Conservation (phyloP, 2,797 vertebrate genomes). For the Caiman crocodilus region DNA sequence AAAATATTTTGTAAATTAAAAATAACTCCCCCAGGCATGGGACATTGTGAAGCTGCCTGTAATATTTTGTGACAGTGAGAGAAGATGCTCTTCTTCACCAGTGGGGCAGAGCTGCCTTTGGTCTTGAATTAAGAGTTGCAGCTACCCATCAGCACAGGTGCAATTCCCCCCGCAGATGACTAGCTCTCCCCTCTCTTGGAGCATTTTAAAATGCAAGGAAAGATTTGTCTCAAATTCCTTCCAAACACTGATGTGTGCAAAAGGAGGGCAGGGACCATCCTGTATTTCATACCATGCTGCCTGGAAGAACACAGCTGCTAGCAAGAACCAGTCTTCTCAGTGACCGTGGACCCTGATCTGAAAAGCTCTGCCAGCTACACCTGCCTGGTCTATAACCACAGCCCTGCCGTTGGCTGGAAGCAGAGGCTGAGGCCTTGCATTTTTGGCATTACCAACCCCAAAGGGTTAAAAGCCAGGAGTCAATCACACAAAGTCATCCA, state of each 20-base stretch:
- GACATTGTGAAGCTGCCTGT: too few relatives aligned
- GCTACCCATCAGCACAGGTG: too few relatives aligned
- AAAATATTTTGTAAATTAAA: too few relatives aligned
- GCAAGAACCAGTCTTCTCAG: too few relatives aligned
- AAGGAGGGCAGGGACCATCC: background rate
- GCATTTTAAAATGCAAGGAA: background rate
- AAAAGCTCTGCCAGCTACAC: background rate
- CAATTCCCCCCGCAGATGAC: too few relatives aligned
- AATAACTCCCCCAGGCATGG: too few relatives aligned
- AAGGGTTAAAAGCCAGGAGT: background rate
- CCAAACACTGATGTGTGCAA: background rate
- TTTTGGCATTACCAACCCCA: background rate
- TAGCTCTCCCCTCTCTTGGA: background rate
- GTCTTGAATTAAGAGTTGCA: too few relatives aligned
- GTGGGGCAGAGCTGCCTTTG: too few relatives aligned
- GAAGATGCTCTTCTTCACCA: too few relatives aligned
- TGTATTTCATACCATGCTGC: background rate
- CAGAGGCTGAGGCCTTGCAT: background rate
- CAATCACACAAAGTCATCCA: background rate
- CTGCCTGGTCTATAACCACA: background rate
- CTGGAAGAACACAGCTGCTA: too few relatives aligned
- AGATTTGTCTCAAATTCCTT: slow-evolving; percentile 8
- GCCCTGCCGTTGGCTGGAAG: background rate
- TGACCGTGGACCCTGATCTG: background rate
- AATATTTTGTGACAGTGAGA: too few relatives aligned